A percentile compares a stretch with the other conserved stretches of the same genome.
These are phyloP conservation scores for Poeciliopsis turrubarensis DNA, from an alignment of 2,113 vertebrate genomes.

Conservation along the genomic window DNA sequence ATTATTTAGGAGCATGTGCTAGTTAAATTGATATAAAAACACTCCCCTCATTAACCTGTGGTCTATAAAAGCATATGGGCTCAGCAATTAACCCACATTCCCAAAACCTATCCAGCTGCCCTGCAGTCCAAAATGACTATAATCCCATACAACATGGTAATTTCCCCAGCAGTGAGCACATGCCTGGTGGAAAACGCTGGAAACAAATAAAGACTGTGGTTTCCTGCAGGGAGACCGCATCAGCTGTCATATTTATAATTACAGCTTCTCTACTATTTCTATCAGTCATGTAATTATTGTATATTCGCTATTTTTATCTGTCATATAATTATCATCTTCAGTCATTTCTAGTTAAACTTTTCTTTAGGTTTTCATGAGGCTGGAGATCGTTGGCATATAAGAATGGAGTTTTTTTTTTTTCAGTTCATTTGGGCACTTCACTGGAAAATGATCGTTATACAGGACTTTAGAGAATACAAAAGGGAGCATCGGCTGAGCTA, in stretches of 20 bases:
- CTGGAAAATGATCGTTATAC: background rate
- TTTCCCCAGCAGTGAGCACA: slow-evolving; percentile 75
- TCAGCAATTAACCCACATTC: slow-evolving; percentile 76
- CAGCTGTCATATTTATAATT: slow-evolving; percentile 81
- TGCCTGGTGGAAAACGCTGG: slow-evolving; percentile 65
- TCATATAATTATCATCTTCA: slow-evolving; percentile 67
- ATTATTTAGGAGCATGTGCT: slow-evolving; percentile 41
- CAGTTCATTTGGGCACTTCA: background rate
- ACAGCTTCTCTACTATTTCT: slow-evolving; percentile 75
- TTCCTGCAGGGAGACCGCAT: slow-evolving; percentile 77
- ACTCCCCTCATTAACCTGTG: slow-evolving; percentile 71
- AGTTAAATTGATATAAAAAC: slow-evolving; percentile 55
- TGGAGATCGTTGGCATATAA: background rate
- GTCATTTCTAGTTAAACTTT: slow-evolving; percentile 45
- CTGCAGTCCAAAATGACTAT: slow-evolving; percentile 77
- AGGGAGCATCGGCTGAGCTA: no score
- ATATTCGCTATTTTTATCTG: slow-evolving; percentile 74
- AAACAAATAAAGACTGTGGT: slow-evolving; percentile 75
- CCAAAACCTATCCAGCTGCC: slow-evolving; percentile 70
- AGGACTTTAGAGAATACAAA: background rate
- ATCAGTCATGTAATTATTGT: slow-evolving; percentile 76
- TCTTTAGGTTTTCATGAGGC: slow-evolving; percentile 10
- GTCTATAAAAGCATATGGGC: slow-evolving; percentile 66
- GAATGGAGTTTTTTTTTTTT: background rate
- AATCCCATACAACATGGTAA: slow-evolving; percentile 79